Evolutionary conservation across 2,888 invertebrate species (phyloP).

Genomic region (Erebia epiphron): DNA sequence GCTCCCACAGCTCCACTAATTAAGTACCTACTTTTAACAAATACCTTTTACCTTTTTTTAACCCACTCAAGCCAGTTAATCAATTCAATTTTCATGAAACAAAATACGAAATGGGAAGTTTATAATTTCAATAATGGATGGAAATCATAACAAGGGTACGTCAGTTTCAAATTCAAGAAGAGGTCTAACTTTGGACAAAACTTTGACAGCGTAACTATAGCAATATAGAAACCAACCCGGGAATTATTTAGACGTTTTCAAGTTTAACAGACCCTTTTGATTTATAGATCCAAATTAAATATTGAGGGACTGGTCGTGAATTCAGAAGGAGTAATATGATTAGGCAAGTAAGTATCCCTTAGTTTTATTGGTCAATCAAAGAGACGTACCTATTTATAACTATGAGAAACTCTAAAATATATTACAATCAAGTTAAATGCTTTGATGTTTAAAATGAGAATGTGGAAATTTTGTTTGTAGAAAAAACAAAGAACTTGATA

Average conservation of each 20-base stretch:
- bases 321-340: conserved; percentile 5
- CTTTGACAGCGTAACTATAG: conserved; percentile 35
- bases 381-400: not conserved
- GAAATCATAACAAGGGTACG: conserved; percentile 31
- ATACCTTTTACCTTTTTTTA: too few relatives aligned
- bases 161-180: conserved; percentile 34
- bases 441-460: too few relatives aligned
- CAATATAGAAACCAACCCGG: conserved; percentile 30
- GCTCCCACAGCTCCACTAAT: too few relatives aligned
- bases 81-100: not conserved
- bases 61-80: not conserved
- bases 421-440: too few relatives aligned
- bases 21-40: too few relatives aligned
- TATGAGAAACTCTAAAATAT: too few relatives aligned
- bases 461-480: too few relatives aligned
- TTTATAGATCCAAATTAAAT: conserved; percentile 33
- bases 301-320: conserved; percentile 23
- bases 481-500: too few relatives aligned
- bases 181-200: conserved; percentile 26
- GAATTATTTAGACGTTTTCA: conserved; percentile 39
- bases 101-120: not conserved
- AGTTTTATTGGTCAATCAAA: conserved; percentile 1
- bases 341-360: not conserved
- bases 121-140: conserved; percentile 1
- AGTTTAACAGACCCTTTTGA: conserved; percentile 31